Conservation (phyloP, 2,797 vertebrate genomes). For the Gila robusta region DNA sequence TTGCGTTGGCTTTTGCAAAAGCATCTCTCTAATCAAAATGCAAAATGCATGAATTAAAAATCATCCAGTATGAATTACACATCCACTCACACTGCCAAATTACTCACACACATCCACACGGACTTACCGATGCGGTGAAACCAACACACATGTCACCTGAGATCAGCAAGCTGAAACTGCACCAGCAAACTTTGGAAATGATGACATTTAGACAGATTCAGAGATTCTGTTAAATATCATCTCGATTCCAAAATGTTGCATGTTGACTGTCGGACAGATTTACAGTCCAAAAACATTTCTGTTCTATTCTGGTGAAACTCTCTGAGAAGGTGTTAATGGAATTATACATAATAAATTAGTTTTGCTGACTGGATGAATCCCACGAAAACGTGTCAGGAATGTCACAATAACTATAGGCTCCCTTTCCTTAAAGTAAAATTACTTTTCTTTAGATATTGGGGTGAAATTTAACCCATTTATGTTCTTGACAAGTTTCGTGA, state of each 20-base stretch:
- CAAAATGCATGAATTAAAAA: slow-evolving; percentile 64
- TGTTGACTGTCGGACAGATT: slow-evolving; percentile 64
- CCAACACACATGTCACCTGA: slow-evolving; percentile 41
- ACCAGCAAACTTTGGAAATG: slow-evolving; percentile 79
- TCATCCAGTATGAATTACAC: slow-evolving; percentile 62
- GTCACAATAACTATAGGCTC: background rate
- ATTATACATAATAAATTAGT: background rate
- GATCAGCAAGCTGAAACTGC: slow-evolving; percentile 44
- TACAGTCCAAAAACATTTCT: slow-evolving; percentile 22
- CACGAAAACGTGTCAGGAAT: background rate
- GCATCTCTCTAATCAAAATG: slow-evolving; percentile 65
- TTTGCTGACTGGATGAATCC: background rate
- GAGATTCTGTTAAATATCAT: slow-evolving; percentile 69
- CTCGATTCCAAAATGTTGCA: slow-evolving; percentile 79
- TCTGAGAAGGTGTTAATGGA: background rate
- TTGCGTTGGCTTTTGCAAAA: slow-evolving; percentile 49
- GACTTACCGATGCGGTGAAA: slow-evolving; percentile 28
- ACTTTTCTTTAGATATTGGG: background rate
- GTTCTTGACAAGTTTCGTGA: background rate
- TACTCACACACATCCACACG: slow-evolving; percentile 58
- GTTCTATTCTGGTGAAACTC: background rate
- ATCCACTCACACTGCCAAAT: slow-evolving; percentile 39
- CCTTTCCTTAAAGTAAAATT: background rate
- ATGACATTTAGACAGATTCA: slow-evolving; percentile 75
- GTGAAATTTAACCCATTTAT: background rate